These are phyloP conservation scores for Brachirus orientalis DNA, from an alignment of 2,113 vertebrate species.

Conservation along the genomic window DNA sequence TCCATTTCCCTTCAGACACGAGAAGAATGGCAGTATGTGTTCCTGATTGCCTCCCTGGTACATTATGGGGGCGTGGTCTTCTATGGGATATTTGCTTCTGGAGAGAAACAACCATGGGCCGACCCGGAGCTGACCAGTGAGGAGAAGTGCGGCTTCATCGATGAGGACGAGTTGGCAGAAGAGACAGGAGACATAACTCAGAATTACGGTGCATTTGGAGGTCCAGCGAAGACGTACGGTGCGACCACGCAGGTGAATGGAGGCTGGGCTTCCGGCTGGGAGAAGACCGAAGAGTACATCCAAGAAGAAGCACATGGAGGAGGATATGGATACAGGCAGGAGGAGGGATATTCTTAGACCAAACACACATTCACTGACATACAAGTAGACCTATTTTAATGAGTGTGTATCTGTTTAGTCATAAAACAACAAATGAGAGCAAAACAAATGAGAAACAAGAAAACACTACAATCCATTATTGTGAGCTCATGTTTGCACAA, in stretches of 20 bases:
- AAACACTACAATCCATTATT: slow-evolving; percentile 66
- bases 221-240: slow-evolving; percentile 91
- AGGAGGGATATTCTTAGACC: slow-evolving; percentile 92
- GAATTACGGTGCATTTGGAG: slow-evolving; percentile 91
- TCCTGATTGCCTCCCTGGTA: slow-evolving; percentile 95
- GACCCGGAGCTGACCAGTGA: slow-evolving; percentile 97
- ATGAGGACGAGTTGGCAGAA: slow-evolving; percentile 97
- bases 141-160: slow-evolving; percentile 98
- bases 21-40: slow-evolving; percentile 98
- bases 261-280: slow-evolving; percentile 94
- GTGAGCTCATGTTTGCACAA: slow-evolving; percentile 83
- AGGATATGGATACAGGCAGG: slow-evolving; percentile 82
- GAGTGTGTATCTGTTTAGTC: slow-evolving; percentile 88
- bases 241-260: slow-evolving; percentile 94
- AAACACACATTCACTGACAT: slow-evolving; percentile 51
- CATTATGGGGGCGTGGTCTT: slow-evolving; percentile 97
- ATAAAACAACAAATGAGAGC: slow-evolving; percentile 44
- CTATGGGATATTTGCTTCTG: slow-evolving; percentile 96
- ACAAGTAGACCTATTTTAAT: slow-evolving; percentile 80
- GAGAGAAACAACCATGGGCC: slow-evolving; percentile 98
- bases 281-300: slow-evolving; percentile 97
- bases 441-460: slow-evolving; percentile 48
- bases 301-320: slow-evolving; percentile 90
- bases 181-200: slow-evolving; percentile 98
- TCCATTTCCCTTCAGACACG: slow-evolving; percentile 83